Conservation (phyloP, 2,888 invertebrate genomes). For the Leptinotarsa haldemani region DNA sequence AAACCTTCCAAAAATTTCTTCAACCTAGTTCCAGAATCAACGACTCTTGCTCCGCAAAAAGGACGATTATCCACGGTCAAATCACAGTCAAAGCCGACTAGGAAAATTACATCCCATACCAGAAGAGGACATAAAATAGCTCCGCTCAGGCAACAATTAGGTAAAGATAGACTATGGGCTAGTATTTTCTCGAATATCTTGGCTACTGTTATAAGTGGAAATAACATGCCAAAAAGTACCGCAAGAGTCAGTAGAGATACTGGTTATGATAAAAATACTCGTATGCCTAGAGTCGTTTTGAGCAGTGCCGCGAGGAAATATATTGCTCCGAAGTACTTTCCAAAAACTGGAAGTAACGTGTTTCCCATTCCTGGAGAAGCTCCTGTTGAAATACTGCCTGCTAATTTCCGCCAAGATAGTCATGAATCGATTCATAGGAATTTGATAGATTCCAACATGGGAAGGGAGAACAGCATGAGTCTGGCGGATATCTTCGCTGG, state of each 20-base stretch:
- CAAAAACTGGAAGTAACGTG: slow-evolving; percentile 3
- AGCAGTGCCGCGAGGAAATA: slow-evolving; percentile 14
- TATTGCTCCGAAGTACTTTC: slow-evolving; percentile 25
- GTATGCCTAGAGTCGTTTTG: slow-evolving; percentile 1
- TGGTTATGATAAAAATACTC: not conserved
- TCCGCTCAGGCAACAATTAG: not conserved
- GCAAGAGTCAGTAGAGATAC: not conserved
- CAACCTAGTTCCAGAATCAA: too few species aligned
- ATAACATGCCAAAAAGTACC: not conserved
- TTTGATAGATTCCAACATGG: slow-evolving; percentile 3
- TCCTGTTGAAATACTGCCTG: not conserved
- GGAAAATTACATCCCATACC: too few species aligned
- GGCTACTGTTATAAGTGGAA: not conserved
- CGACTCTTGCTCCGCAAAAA: not conserved
- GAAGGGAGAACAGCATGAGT: not conserved
- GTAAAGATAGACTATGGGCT: not conserved
- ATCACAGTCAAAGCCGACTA: too few species aligned
- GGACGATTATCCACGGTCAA: too few species aligned
- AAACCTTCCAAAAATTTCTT: too few species aligned
- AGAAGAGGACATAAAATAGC: not conserved
- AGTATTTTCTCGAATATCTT: not conserved
- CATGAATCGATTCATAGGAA: not conserved
- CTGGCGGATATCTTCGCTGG: slow-evolving; percentile 9
- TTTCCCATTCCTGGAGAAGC: not conserved
- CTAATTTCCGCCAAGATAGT: not conserved